Evolutionary conservation across 2,888 invertebrate species (phyloP), one percentile per base, ranked within the genome.

Genomic region (Lepeophtheirus nordmannii): DNA sequence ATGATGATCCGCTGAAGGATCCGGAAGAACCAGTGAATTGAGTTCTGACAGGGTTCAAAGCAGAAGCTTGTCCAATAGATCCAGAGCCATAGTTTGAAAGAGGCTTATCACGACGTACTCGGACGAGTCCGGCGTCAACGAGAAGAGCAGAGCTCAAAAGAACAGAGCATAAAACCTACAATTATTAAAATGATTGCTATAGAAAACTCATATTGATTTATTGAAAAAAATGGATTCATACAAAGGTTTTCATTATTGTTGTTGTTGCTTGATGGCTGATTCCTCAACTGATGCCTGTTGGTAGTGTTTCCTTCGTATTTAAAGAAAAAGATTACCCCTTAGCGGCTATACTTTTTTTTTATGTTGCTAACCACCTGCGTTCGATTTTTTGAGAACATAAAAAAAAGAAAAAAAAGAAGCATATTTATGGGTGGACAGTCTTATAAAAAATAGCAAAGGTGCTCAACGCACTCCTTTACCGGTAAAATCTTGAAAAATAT

Each of bases 71-170:
- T 46, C 53, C 53, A 46, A 46, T 17, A 46, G 17, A 2, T n/a
- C 53, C 53, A 46, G 8, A 14, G 8, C 53, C 53, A 17, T 46
- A 46, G 53, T 17, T 46, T 3, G 53, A n/a, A 17, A 46, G 53
- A 17, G 53, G 53, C 53, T 46, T 46, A 8, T 46, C 53, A 46
- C 53, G 53, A 5, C 53, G 53, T 14, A 46, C n/a, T 46, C 53
- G 2, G 53, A 46, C 53, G 53, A 46, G 53, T n/a, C 53, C 53
- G 53, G 53, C 53, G 17, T 46, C 53, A 17, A 46, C 8, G 53
- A 46, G n/a, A 17, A 46, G 53, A 46, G 53, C 53, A 46, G 53
- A 46, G 53, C 53, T 46, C 53, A 46, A 46, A 46, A 46, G 53
- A 46, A 46, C 53, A 46, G 53, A n/a, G 53, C 53, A 46, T 8